These are phyloP conservation scores for Psix sp. DNA, from an alignment of 1,140 invertebrate species.

Conservation along the genomic window DNA sequence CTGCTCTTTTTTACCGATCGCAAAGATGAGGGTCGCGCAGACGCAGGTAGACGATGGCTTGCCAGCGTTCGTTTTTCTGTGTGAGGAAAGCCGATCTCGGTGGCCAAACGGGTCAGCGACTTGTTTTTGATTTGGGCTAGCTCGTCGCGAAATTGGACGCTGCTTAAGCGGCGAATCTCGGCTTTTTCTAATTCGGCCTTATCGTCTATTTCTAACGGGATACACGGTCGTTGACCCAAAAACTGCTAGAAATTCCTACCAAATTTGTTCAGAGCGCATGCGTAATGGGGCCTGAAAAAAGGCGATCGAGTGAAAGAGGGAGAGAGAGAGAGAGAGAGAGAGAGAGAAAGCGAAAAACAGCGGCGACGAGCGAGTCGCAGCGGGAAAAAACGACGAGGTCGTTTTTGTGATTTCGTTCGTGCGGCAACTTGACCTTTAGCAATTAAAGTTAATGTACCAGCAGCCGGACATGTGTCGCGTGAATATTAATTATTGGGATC, in stretches of 20 bases:
- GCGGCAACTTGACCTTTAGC: conserved; percentile 48
- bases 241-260: conserved; percentile 6
- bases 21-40: conserved; percentile 51
- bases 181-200: conserved; percentile 2
- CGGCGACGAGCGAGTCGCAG: no score
- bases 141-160: no score
- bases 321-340: no score
- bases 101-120: conserved; percentile 58
- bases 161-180: not conserved
- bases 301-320: no score
- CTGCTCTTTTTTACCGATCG: conserved; percentile 59
- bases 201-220: conserved; percentile 1
- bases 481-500: conserved; percentile 42
- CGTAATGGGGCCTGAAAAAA: no score
- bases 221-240: not conserved
- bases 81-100: conserved; percentile 57
- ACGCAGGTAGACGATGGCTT: conserved; percentile 48
- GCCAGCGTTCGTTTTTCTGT: conserved; percentile 52
- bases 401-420: conserved; percentile 32
- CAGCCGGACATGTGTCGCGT: conserved; percentile 45
- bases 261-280: no score
- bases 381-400: conserved; percentile 1
- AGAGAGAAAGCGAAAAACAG: no score
- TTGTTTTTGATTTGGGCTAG: no score
- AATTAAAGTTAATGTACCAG: conserved; percentile 52